phyloP scores from a whole-genome alignment of 2,113 vertebrate genomes.

The Hemiscyllium ocellatum region DNA sequence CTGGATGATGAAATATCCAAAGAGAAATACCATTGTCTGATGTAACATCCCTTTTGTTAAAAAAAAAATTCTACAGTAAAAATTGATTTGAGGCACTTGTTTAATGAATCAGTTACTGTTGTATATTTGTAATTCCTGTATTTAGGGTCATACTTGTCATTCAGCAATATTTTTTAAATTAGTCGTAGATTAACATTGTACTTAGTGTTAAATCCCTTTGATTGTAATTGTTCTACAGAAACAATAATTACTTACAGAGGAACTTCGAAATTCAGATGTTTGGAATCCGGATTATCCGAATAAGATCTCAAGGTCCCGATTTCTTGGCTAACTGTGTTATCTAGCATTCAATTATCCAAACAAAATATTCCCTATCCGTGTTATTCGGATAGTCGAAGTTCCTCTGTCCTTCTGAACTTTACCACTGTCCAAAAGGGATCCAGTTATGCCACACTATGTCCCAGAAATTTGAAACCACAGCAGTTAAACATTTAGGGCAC shows the following conservation, averaged over 20 bases:
- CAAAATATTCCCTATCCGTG: no score
- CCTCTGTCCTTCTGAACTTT: neutral
- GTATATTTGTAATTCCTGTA: neutral
- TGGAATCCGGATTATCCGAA: no score
- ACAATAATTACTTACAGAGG: neutral
- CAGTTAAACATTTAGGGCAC: neutral
- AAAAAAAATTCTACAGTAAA: conserved; percentile 13
- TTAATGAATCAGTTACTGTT: conserved; percentile 25
- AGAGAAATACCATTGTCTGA: neutral
- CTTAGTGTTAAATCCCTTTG: neutral
- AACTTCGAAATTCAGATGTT: no score
- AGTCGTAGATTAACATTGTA: neutral
- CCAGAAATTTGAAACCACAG: neutral
- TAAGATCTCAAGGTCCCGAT: no score
- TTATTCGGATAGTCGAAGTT: no score
- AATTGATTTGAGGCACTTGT: conserved; percentile 6
- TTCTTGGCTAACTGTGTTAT: no score
- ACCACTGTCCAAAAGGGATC: neutral
- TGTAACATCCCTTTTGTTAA: neutral
- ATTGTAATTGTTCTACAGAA: neutral
- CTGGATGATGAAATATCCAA: neutral
- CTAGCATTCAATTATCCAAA: no score
- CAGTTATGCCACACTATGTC: neutral
- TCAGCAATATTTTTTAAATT: neutral
- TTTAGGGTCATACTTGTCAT: neutral